Conservation (phyloP, 2,113 vertebrate genomes). For the Chroicocephalus ridibundus region DNA sequence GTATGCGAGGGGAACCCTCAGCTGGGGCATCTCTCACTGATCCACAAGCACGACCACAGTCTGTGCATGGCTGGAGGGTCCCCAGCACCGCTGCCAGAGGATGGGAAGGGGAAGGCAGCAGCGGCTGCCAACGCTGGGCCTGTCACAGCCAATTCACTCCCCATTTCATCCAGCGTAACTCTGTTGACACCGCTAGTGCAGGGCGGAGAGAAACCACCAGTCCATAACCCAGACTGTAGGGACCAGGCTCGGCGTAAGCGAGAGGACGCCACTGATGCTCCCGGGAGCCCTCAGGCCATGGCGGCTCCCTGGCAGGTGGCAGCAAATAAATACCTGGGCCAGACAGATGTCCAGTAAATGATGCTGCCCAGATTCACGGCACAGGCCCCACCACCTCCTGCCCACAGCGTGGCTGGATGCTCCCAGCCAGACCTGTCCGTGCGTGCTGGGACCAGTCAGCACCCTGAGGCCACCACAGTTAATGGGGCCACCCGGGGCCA, state of each 20-base stretch:
- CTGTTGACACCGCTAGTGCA: neutral
- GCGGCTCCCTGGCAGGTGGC: too few species aligned
- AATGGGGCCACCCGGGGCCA: rapidly evolving
- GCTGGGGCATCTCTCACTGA: neutral
- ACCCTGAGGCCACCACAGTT: neutral
- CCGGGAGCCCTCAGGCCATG: rapidly evolving
- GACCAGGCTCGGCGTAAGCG: rapidly evolving
- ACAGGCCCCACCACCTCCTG: rapidly evolving
- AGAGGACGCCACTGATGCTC: rapidly evolving
- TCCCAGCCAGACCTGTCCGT: rapidly evolving
- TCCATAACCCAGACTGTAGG: rapidly evolving
- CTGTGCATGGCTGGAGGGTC: rapidly evolving
- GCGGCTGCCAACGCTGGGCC: neutral
- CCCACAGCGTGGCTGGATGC: rapidly evolving
- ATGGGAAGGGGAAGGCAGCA: neutral
- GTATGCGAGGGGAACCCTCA: rapidly evolving
- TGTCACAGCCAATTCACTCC: rapidly evolving
- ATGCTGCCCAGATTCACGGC: neutral
- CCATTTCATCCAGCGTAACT: rapidly evolving
- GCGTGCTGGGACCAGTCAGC: neutral
- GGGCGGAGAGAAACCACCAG: neutral
- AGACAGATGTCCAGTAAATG: neutral
- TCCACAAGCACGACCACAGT: rapidly evolving
- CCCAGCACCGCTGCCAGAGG: rapidly evolving
- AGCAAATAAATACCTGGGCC: neutral